Evolutionary conservation across 2,888 invertebrate species (phyloP), one percentile per base, ranked within the genome.

Genomic region (Phragmatobia fuliginosa): DNA sequence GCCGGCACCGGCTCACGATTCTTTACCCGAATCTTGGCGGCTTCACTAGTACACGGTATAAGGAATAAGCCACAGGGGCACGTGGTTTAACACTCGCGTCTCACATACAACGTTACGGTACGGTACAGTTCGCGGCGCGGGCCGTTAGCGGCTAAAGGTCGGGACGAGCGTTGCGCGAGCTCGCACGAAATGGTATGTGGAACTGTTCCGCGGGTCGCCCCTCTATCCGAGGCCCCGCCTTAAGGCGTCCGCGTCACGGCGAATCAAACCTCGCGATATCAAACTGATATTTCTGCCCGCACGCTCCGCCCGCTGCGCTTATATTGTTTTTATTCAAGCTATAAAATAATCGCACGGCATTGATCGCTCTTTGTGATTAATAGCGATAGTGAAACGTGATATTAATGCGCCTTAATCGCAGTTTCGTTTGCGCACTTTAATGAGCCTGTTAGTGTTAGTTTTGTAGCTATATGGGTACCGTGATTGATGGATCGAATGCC

Each of bases 11-110:
- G 97, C 91, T 97, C 97, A 96, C 97, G 96, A 92, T 97, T 97
- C 97, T 98, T 98, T 94, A 97, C 97, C 96, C 97, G 97, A 97
- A 97, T 97, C 96, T 97, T 97, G 97, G 95, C 96, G 95, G 93
- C 86, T 95, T 91, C 82, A 71, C 73, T 72, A 70, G 73, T 80
- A 81, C 88, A 90, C 91, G 90, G 84, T 83, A 82, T 80, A 81
- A 85, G 76, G 83, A 90, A 85, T 88, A 90, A 84, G 89, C 89
- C 91, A 85, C 88, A 84, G 83, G 80, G 86, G 89, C 90, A 88
- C 89, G 89, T 85, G 88, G 84, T 87, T 49, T 79, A 86, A 86
- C 85, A 87, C 90, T 88, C 93, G 90, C 92, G 86, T 79, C 86
- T 86, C 81, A 88, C 90, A 90, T 89, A 80, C 82, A 84, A 83